Conservation (phyloP, 2,113 vertebrate species). For the Chauna torquata region DNA sequence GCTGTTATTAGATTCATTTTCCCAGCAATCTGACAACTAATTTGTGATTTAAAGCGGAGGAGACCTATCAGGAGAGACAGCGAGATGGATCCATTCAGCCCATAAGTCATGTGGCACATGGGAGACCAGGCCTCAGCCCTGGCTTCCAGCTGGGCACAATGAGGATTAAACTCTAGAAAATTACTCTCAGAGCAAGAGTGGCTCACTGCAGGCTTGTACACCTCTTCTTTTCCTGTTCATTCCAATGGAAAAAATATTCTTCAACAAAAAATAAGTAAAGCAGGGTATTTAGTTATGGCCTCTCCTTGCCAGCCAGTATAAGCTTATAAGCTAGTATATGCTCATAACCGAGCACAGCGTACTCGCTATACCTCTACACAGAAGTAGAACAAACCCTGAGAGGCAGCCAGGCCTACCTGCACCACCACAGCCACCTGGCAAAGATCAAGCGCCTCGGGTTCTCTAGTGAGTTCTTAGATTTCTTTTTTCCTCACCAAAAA, state of each 20-base stretch:
- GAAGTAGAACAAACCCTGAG: background rate
- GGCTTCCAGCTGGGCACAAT: background rate
- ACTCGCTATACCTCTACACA: background rate
- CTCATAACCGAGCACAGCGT: background rate
- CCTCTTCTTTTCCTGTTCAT: background rate
- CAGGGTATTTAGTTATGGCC: background rate
- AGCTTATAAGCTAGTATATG: background rate
- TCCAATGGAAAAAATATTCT: background rate
- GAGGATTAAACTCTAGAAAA: background rate
- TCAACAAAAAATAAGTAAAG: background rate
- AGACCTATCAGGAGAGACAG: background rate
- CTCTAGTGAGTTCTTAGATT: background rate
- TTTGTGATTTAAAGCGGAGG: background rate
- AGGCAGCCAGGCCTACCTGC: background rate
- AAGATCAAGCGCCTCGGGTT: background rate
- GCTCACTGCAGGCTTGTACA: background rate
- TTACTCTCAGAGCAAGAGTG: background rate
- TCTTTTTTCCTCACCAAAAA: background rate
- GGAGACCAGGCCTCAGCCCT: background rate
- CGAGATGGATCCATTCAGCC: background rate
- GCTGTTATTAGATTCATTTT: background rate
- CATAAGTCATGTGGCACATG: accelerated
- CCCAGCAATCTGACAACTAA: background rate
- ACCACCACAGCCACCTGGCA: background rate
- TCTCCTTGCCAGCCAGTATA: background rate